phyloP scores from a whole-genome alignment of 1,140 invertebrate species.

The Calycopis cecrops region DNA sequence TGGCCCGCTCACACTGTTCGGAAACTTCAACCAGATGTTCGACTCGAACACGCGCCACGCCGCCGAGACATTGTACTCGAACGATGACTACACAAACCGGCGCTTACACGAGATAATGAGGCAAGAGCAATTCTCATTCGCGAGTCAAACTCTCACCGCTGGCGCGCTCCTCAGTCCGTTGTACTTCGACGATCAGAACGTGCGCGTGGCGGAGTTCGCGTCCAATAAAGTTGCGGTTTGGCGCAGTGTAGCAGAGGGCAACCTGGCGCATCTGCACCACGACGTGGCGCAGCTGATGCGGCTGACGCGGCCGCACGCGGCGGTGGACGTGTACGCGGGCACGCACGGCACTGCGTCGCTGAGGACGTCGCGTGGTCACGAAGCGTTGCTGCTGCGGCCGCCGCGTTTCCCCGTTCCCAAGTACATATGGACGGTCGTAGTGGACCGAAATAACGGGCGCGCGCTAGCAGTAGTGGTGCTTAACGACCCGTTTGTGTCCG shows the following conservation, averaged over 20 bases:
- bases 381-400: constrained; percentile 37
- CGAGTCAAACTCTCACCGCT: constrained; percentile 44
- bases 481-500: constrained; percentile 65
- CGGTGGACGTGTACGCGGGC: constrained; percentile 50
- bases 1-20: constrained; percentile 54
- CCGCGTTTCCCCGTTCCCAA: constrained; percentile 56
- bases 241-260: constrained; percentile 55
- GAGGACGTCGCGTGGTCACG: constrained; percentile 22
- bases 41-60: constrained; percentile 50
- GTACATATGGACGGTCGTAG: constrained; percentile 58
- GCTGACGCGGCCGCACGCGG: constrained; percentile 23
- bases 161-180: constrained; percentile 38
- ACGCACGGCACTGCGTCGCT: constrained; percentile 46
- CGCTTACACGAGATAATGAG: constrained; percentile 50
- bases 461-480: constrained; percentile 51
- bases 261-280: constrained; percentile 48
- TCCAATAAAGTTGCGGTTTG: constrained; percentile 58
- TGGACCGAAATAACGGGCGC: constrained; percentile 26
- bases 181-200: constrained; percentile 64
- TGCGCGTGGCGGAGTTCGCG: constrained; percentile 52
- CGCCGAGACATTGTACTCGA: constrained; percentile 56
- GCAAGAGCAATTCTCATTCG: constrained; percentile 45
- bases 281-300: constrained; percentile 46
- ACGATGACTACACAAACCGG: constrained; percentile 46
- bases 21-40: constrained; percentile 68